A percentile compares a stretch with the other conserved stretches of the same genome.
Conservation (phyloP, 1,140 invertebrate genomes). For the Lucilia sericata region DNA sequence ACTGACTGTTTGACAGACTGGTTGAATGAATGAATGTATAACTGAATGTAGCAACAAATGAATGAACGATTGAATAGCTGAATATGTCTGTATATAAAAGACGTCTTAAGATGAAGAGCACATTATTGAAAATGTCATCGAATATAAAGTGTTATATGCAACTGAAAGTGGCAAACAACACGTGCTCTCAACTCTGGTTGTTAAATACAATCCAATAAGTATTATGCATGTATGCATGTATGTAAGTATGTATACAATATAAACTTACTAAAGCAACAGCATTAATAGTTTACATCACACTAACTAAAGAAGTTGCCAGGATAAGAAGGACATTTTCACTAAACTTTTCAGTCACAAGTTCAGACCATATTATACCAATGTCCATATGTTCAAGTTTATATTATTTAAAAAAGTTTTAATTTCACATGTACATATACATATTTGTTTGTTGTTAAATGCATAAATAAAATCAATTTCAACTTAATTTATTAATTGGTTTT, state of each 20-base stretch:
- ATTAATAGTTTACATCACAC: too few relatives aligned
- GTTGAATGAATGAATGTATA: neutral
- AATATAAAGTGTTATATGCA: neutral
- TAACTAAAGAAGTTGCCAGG: too few relatives aligned
- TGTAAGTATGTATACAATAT: too few relatives aligned
- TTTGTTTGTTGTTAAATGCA: neutral
- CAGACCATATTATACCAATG: neutral
- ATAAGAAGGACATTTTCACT: neutral
- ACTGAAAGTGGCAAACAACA: constrained; percentile 41
- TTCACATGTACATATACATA: neutral
- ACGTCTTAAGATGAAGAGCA: neutral
- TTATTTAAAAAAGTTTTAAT: too few relatives aligned
- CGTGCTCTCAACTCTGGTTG: neutral
- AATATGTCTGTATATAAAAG: neutral
- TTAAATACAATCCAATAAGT: too few relatives aligned
- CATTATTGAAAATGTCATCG: neutral
- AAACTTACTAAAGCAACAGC: too few relatives aligned
- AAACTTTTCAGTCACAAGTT: neutral
- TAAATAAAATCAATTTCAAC: neutral
- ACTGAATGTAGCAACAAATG: neutral
- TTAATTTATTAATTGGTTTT: constrained; percentile 28
- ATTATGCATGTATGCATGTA: too few relatives aligned
- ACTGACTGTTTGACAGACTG: neutral
- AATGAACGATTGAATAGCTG: neutral
- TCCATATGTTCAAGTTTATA: neutral